Base-by-base conservation (phyloP, 2,797 vertebrate genomes). In the Anisognathus igniventris region DNA sequence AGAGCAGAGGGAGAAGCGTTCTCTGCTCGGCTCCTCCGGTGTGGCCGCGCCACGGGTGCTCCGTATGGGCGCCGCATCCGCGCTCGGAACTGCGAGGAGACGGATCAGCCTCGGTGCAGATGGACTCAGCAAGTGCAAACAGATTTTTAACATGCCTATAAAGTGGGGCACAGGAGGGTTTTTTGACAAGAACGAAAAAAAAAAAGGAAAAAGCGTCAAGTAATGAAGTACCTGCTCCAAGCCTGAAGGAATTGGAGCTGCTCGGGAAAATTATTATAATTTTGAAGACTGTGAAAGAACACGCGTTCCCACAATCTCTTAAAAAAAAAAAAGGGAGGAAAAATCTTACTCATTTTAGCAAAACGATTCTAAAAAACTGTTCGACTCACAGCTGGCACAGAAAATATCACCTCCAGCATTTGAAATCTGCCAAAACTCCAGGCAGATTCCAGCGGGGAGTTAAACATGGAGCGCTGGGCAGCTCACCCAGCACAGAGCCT, bases 71-170 rank as follows among this genome's bases (percentile, higher is more conserved):
- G 12, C 9, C 2, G 6, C 73, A 14, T 25, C 80, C 35, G 0
- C 21, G 1, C 47, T 5, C 3, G 12, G 85, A 90, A 4, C 50
- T 14, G 50, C 2, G 1, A 82, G 74, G 88, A 92, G 76, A 67
- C 0, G 5, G 80, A 75, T 20, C 91, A 87, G 75, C 65, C 53
- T 72, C 17, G 0, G 53, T 90, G 88, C 88, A 95, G 91, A 86
- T 88, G 94, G 92, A 92, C 93, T 48, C 83, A 21, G 60, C 56
- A 79, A 94, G 88, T 54, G 86, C 94, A 94, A 95, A 82, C 74
- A 85, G 80, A 82, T 92, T 92, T 96, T 93, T 47, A 81, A 76
- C 77, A n/a, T 33, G 88, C 10, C 2, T 77, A 62, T 64, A 76
- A 90, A 85, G 60, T 44, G 84, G 80, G 86, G 28, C 90, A 93